Conservation (phyloP, 2,113 vertebrate genomes). For the Acrocephalus arundinaceus region DNA sequence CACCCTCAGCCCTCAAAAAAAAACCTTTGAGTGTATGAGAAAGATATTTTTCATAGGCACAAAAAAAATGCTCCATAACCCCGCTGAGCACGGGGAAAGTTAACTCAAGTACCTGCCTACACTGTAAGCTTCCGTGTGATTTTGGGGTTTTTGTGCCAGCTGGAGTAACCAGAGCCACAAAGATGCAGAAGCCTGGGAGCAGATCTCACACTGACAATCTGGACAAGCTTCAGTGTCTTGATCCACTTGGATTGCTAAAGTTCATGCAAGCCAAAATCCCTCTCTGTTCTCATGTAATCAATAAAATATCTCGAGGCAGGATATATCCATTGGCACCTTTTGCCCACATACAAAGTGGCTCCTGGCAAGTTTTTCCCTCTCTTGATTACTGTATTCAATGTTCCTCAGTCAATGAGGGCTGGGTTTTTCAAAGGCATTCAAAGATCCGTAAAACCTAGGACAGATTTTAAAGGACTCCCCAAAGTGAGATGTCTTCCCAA, state of each 20-base stretch:
- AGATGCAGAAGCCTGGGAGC: background rate
- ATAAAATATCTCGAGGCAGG: background rate
- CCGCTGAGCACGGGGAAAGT: background rate
- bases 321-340: background rate
- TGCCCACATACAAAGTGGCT: background rate
- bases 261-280: background rate
- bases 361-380: background rate
- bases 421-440: background rate
- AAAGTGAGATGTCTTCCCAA: background rate
- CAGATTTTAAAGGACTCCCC: background rate
- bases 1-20: accelerated
- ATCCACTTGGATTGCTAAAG: background rate
- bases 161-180: background rate
- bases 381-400: background rate
- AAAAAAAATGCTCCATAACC: background rate
- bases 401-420: background rate
- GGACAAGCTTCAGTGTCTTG: background rate
- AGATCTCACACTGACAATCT: background rate
- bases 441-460: background rate
- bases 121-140: accelerated
- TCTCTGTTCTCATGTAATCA: background rate
- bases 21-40: background rate
- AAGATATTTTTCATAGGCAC: background rate
- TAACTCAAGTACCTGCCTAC: background rate
- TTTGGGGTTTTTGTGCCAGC: background rate